Evolutionary conservation across 1,140 invertebrate genomes (phyloP), one percentile per base, ranked within the genome.

Genomic region (Sweltsa coloradensis): DNA sequence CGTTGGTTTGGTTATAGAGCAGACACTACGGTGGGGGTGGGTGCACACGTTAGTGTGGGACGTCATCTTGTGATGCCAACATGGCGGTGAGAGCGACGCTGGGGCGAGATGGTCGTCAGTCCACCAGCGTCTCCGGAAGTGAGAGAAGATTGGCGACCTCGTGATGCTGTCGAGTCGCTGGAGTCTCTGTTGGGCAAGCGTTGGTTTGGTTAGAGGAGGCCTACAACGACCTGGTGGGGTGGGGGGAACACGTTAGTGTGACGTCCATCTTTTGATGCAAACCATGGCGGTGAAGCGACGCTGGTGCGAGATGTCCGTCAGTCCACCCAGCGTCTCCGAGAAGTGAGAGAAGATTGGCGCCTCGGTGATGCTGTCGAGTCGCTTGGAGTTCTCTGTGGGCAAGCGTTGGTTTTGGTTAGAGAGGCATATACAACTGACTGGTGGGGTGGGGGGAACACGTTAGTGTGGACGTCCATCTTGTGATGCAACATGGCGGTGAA

Each of bases 181-280:
- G 19, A 88, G 59, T 55, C 86, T 80, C 47, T 81, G 83, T 51
- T 3, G n/a, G n/a, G n/a, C n/a, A n/a, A n/a, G n/a, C n/a, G n/a
- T n/a, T n/a, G n/a, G n/a, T n/a, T n/a, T n/a, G n/a, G n/a, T n/a
- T n/a, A n/a, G n/a, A n/a, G n/a, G n/a, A n/a, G n/a, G n/a, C n/a
- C n/a, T n/a, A n/a, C n/a, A n/a, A n/a, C n/a, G n/a, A n/a, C n/a
- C n/a, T n/a, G n/a, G n/a, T n/a, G n/a, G n/a, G n/a, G n/a, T n/a
- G n/a, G n/a, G n/a, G n/a, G 67, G 58, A 85, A 80, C 3, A 84
- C 79, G 52, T 81, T 77, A 41, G 83, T 80, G 59, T 89, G 85
- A 61, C 61, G 59, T 90, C 83, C 21, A 89, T 70, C 34, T 74
- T 72, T 22, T 70, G 67, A 54, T 79, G 72, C 50, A 87, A 73